phyloP scores from a whole-genome alignment of 2,113 vertebrate species.

The Sitta europaea region DNA sequence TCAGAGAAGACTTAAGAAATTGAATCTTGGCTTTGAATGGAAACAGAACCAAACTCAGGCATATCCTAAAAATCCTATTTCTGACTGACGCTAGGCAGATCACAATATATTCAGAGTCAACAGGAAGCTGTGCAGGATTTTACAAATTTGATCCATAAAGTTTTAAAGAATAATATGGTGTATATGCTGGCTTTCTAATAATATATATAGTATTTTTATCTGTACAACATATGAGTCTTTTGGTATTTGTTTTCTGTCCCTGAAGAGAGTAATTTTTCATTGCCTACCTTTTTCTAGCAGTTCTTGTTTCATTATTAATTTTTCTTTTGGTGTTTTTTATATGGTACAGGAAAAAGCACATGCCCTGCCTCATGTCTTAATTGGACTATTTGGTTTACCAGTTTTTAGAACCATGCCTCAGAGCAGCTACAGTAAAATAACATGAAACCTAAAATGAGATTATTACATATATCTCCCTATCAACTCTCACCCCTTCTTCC shows the following conservation, averaged over 20 bases:
- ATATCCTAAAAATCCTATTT: neutral
- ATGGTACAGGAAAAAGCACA: neutral
- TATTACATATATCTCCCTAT: neutral
- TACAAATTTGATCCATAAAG: neutral
- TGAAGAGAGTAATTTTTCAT: neutral
- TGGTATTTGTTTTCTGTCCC: neutral
- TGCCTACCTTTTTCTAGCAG: neutral
- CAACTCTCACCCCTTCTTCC: neutral
- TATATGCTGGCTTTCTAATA: neutral
- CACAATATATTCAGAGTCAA: neutral
- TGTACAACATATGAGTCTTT: neutral
- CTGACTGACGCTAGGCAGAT: neutral
- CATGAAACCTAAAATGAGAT: neutral
- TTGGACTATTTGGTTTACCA: neutral
- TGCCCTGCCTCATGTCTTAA: neutral
- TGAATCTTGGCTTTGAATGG: neutral
- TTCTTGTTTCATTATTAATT: neutral
- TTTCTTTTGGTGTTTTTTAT: neutral
- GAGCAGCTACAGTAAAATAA: neutral
- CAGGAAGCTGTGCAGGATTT: neutral
- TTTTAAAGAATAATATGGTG: neutral
- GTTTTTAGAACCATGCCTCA: neutral
- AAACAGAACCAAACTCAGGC: neutral
- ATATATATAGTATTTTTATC: neutral
- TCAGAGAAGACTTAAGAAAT: neutral